Evolutionary conservation across 2,113 vertebrate genomes (phyloP), one percentile per base, ranked within the genome.

Genomic region (Etheostoma cragini): DNA sequence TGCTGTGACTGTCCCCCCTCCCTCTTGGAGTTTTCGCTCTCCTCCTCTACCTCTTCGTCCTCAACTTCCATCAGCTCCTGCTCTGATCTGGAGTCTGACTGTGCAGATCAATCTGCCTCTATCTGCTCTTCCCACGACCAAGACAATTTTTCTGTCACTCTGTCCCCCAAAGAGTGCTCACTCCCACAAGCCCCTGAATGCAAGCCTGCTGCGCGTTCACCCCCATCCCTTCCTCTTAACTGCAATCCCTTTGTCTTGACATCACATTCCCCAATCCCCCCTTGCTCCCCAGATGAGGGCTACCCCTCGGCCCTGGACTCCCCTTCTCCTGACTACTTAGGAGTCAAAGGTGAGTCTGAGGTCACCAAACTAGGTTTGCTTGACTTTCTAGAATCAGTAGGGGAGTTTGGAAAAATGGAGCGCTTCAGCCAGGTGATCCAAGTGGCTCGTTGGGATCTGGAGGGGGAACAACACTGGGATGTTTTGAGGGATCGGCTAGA

Each of bases 31-130:
- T 94, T 95, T 62, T 95, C 95, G 1, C 94, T 95, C 30, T 87
- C 95, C 22, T 94, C 94, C 24, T 95, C 94, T 46, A 95, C 94
- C 72, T 96, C 94, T n/a, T 96, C 95, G 21, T 98, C 97, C 45
- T 96, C 97, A 63, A 98, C 97, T 56, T 97, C 98, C 50, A 97
- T 97, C 82, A 98, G 97, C 87, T 98, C 97, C 91, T 98, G 97
- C 90, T 99, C 97, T 0, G 97, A 99, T 89, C 95, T 98, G 84
- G 98, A 97, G 82, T 95, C 96, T 2, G 97, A 98, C 56, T 96
- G 96, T 47, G 95, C 95, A 0, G 97, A 97, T 0, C 90, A 96
- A 49, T 96, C 88, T 2, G 1, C 81, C 52, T 96, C 0, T 94
- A 95, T 76, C 95, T 96, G 89, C 95, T 93, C 93, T 30, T 90